Percentiles rank a stretch among this genome's conserved stretches.
Evolutionary conservation across 1,140 invertebrate genomes (phyloP).

Genomic region (Aphidius ervi): DNA sequence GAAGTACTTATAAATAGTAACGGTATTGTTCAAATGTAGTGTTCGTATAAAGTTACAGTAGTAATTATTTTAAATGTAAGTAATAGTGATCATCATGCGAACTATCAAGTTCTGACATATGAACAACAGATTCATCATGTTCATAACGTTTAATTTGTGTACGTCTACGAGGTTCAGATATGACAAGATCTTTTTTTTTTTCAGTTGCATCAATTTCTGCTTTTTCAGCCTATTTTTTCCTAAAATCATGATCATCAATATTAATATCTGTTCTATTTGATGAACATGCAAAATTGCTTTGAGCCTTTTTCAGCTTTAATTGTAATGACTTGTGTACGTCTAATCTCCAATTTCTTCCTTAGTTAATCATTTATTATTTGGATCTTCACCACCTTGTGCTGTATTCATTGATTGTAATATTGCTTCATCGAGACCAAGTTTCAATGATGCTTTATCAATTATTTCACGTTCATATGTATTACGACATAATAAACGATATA

Average conservation of each 20-base stretch:
- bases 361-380: constrained; percentile 77
- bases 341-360: constrained; percentile 98
- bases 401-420: constrained; percentile 99
- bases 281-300: constrained; percentile 92
- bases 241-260: constrained; percentile 99
- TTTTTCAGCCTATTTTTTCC: constrained; percentile 99
- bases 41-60: no score
- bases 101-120: constrained; percentile 90
- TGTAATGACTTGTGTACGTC: constrained; percentile 90
- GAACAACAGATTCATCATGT: constrained; percentile 88
- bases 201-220: constrained; percentile 96
- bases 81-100: no score
- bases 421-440: constrained; percentile 97
- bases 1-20: no score
- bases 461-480: constrained; percentile 99
- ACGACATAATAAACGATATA: constrained; percentile 93
- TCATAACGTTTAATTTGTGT: constrained; percentile 96
- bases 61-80: no score
- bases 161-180: constrained; percentile 89
- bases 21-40: no score
- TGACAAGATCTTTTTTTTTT: constrained; percentile 78
- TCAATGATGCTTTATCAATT: constrained; percentile 98
- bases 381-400: constrained; percentile 68
- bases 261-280: constrained; percentile 95
- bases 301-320: constrained; percentile 97